A percentile compares a stretch with the other conserved stretches of the same genome.
Conservation (phyloP, 2,113 vertebrate species). For the Microcebus griseorufus region DNA sequence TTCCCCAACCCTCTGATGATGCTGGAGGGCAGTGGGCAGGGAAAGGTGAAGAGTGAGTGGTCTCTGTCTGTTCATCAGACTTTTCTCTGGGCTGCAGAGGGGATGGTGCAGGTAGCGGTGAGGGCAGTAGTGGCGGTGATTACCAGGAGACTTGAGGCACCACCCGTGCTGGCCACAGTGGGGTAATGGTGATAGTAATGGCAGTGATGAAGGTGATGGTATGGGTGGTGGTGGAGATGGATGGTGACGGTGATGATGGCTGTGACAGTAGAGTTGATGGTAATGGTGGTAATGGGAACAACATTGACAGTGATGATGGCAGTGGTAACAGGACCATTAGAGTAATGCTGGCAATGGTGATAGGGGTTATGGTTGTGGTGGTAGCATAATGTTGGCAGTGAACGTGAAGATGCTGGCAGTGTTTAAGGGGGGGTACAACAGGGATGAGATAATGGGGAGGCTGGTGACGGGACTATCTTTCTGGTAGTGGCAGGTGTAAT, state of each 20-base stretch:
- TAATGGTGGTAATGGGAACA: background rate
- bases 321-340: background rate
- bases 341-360: fast-evolving
- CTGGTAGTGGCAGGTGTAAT: background rate
- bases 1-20: background rate
- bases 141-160: background rate
- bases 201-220: background rate
- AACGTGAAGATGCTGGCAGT: background rate
- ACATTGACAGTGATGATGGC: background rate
- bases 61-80: background rate
- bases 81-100: background rate
- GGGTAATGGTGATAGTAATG: background rate
- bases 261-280: background rate
- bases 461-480: background rate
- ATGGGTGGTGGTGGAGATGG: background rate
- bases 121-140: background rate
- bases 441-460: background rate
- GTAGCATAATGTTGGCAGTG: background rate
- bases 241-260: background rate
- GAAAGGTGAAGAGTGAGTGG: background rate
- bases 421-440: background rate
- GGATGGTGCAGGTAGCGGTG: background rate
- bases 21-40: background rate
- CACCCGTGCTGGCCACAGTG: background rate
- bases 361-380: background rate